Conservation (phyloP, 2,797 vertebrate genomes). For the Alfaro cultratus region DNA sequence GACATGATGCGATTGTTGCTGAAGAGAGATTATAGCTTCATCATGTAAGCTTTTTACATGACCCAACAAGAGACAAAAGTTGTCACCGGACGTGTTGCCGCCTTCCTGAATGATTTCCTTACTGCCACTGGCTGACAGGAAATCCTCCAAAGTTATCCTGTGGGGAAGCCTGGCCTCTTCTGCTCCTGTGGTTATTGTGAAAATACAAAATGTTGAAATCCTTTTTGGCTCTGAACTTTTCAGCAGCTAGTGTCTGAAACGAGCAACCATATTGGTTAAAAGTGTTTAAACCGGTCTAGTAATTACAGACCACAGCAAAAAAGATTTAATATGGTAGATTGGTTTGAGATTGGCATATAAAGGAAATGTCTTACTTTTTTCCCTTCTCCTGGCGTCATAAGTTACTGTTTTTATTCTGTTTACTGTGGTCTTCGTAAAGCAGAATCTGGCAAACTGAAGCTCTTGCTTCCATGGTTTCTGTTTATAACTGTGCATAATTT, state of each 20-base stretch:
- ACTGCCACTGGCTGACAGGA: conserved; percentile 11
- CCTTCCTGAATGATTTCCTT: conserved; percentile 21
- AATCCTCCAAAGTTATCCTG: conserved; percentile 15
- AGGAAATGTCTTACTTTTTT: background rate
- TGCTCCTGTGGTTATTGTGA: conserved; percentile 25
- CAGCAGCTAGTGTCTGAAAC: background rate
- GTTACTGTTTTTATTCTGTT: background rate
- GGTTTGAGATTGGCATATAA: conserved; percentile 38
- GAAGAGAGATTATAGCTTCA: conserved; percentile 11
- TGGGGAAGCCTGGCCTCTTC: background rate
- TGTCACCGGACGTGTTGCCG: background rate
- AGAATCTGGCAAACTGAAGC: background rate
- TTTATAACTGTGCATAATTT: background rate
- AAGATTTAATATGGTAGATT: background rate
- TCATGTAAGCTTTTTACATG: conserved; percentile 12
- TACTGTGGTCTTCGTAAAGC: background rate
- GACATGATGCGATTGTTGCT: conserved; percentile 12
- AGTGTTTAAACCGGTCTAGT: background rate
- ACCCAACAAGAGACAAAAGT: background rate
- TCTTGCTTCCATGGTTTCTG: background rate
- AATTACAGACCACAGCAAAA: background rate
- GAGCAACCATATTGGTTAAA: background rate
- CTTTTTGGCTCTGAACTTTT: background rate
- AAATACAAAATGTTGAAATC: conserved; percentile 11
- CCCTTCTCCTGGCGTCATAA: background rate